Percentiles rank a stretch among this genome's conserved stretches.
Evolutionary conservation across 2,888 invertebrate genomes (phyloP).

Genomic region (Cylindroiulus punctatus): DNA sequence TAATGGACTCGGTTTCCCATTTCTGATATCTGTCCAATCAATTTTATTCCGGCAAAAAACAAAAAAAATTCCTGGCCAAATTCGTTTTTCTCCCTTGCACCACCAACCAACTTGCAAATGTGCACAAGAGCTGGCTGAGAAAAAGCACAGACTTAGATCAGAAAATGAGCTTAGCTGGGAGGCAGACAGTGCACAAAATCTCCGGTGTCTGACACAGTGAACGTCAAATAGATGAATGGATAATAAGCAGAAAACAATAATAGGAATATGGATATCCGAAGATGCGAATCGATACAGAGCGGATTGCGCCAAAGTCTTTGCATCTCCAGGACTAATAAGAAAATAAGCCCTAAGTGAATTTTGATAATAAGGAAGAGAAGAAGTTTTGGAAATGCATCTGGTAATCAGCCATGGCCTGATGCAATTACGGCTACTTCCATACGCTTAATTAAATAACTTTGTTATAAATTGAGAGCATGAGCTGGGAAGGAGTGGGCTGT

Average conservation of each 20-base stretch:
- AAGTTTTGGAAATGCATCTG: constrained; percentile 27
- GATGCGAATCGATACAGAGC: not conserved
- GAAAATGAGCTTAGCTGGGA: not conserved
- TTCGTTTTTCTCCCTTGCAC: not conserved
- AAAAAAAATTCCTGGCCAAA: not conserved
- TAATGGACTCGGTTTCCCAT: not conserved
- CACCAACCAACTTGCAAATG: not conserved
- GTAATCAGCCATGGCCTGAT: not conserved
- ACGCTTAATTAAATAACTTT: constrained; percentile 27
- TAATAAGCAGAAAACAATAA: not conserved
- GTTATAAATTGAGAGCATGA: not conserved
- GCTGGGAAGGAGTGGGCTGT: too few species aligned
- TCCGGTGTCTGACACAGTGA: not conserved
- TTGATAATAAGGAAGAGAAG: constrained; percentile 32
- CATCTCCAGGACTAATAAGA: not conserved
- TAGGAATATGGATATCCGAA: not conserved
- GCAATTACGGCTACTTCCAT: constrained; percentile 25
- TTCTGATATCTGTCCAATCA: not conserved
- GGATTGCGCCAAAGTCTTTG: not conserved
- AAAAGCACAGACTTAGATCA: not conserved
- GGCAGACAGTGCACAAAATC: not conserved
- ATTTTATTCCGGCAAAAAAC: not conserved
- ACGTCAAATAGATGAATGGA: not conserved
- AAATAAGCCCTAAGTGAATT: constrained; percentile 25
- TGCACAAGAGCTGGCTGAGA: not conserved